Percentiles rank a stretch among this genome's conserved stretches.
Conservation (phyloP, 1,140 invertebrate genomes). For the Bombus ignitus region DNA sequence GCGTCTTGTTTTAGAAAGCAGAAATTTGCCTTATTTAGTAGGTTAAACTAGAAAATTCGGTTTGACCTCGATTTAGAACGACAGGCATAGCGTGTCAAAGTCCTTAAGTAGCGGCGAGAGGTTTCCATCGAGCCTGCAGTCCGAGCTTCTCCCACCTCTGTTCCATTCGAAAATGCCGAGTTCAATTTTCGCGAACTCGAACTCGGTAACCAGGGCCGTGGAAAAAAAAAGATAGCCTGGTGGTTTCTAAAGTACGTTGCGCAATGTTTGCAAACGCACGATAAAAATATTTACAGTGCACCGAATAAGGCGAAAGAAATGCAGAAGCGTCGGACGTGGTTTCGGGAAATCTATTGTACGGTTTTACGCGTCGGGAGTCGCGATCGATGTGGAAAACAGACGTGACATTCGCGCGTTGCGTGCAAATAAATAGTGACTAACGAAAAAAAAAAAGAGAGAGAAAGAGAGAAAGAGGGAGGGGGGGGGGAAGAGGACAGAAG, state of each 20-base stretch:
- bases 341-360: background rate
- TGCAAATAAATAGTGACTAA: background rate
- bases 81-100: slow-evolving; percentile 72
- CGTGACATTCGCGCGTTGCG: background rate
- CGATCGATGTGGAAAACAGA: background rate
- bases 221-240: no score
- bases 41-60: slow-evolving; percentile 84
- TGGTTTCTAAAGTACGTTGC: background rate
- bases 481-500: no score
- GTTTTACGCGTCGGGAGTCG: background rate
- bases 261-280: no score
- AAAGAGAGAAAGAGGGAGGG: background rate
- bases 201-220: background rate
- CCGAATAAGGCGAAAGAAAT: background rate
- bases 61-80: slow-evolving; percentile 82
- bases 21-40: slow-evolving; percentile 82
- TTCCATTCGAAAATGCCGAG: slow-evolving; percentile 9
- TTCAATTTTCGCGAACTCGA: slow-evolving; percentile 6
- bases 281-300: no score
- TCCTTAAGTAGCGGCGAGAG: slow-evolving; percentile 68
- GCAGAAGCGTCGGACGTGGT: background rate
- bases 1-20: slow-evolving; percentile 81
- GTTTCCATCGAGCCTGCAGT: slow-evolving; percentile 47
- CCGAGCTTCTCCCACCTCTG: background rate
- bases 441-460: background rate